Evolutionary conservation across 92 coral and sea anemone species (phyloP), one percentile per base, ranked within the genome.

Genomic region (Phenganax stokvisi): DNA sequence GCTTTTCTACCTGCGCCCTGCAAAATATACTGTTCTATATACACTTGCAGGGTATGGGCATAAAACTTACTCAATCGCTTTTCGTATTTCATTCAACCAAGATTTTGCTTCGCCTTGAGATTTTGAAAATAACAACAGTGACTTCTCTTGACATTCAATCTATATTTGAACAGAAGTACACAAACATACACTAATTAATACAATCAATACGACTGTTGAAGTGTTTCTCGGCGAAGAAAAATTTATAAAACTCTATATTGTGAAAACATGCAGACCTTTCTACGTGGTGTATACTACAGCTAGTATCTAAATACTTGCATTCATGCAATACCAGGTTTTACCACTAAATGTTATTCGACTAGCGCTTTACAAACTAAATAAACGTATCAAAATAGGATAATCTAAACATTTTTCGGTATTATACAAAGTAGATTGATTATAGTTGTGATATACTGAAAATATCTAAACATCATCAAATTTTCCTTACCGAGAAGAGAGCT

Each of bases 81-180:
- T 92, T 16, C 85, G 75, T 55, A 94, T 94, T 25, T 89, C 89
- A 6, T 79, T 83, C 27, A 94, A 81, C 98, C 98, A 94, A 0
- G 93, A 77, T 12, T 84, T 79, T 9, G 98, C 98, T 56, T 89
- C 98, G 20, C 84, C 84, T 56, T 81, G 93, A 12, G 98, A 92
- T 79, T 88, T 90, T 76, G 98, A 94, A 61, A 88, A 94, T 85
- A 94, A 70, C 71, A 94, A 85, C 79, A 94, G 78, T 4, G 97
- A 84, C 80, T 92, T 94, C 64, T 88, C 98, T 75, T 87, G 85
- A 58, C 92, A 94, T 10, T 92, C 90, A 31, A 94, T 85, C 98
- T 94, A 86, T 2, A 52, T 27, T 31, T 17, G 76, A 12, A 65
- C 17, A 57, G 12, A 56, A 79, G 37, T 17, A 10, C 52, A 15